Base-by-base conservation (phyloP, 30 jellyfish, hydroid and myxozoan genomes). In the Aurelia aurita region DNA sequence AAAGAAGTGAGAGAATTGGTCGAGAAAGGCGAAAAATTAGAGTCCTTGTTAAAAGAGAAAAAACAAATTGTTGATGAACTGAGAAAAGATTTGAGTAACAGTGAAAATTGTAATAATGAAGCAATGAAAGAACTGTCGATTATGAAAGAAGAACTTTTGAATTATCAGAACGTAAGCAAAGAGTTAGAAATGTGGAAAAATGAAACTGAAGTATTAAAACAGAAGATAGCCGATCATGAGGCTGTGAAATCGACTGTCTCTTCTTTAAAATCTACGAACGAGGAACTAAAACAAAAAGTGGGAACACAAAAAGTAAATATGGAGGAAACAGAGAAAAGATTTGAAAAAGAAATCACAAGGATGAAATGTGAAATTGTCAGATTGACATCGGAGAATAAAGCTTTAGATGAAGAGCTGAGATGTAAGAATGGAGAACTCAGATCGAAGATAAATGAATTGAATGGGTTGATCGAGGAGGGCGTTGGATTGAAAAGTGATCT, bases 361-460 rank as follows among this genome's bases (percentile, higher is more conserved):
- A 10, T 55, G 12, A 22, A 55, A 55, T 19, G 67, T 16, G 67
- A 22, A 22, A 14, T 55, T 55, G 67, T 19, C 14, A 55, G 67
- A 13, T 14, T 22, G 29, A 2, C 67, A 28, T 39, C 51, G 26
- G 86, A 74, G 86, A 53, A 74, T 44, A 59, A 73, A 16, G 10
- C 46, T 19, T 59, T 60, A 58, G 43, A 51, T n/a, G 88, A 59
- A 7, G 79, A 77, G 6, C 27, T 77, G 3, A 58, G 53, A 39
- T 58, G 44, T 31, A 77, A 77, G 58, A 77, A 77, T 62, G 43
- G 67, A 54, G 88, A 77, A 3, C 69, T 29, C 22, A 19, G 88
- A 43, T 58, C 79, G 19, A 59, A 26, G 76, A 3, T 58, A 0
- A 27, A 20, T 13, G 72, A 44, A 20, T 2, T 58, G 28, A 83